Base-by-base conservation (phyloP, 2,797 vertebrate species). In the Enteromius radiatus region DNA sequence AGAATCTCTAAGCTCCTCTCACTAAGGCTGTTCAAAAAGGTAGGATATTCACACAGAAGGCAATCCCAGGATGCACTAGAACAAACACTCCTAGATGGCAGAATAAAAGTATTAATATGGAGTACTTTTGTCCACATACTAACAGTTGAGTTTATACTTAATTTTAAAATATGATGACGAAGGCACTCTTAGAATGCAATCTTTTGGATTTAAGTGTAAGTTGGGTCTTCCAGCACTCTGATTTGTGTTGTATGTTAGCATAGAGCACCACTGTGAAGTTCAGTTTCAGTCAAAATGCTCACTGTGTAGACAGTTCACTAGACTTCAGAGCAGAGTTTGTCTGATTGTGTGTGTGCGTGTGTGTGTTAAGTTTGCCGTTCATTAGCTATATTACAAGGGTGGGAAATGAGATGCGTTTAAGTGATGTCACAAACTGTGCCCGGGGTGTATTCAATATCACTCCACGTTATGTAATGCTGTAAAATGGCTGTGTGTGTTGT, bases 401-500 rank as follows among this genome's bases (percentile, higher is more conserved):
- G 15, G 79, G 31, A 81, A 81, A 81, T 74, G 45, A 81, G 45
- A 81, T 65, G 59, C 59, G 0, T 81, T 81, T 75, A 81, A 81
- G 59, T 64, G 80, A 81, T 81, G 80, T 75, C 80, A 81, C 70
- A 81, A 15, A 33, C 80, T 81, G 56, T 65, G 80, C 80, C 80
- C n/a, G 3, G 59, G 59, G 59, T 81, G 59, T 81, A 38, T 81
- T 75, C 70, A 81, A 65, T 81, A 81, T 81, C 70, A 28, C 59
- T 69, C 59, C 45, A 31, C n/a, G 31, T 81, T 81, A 81, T 63
- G 70, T 41, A 81, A 81, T 21, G 33, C 45, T 28, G 69, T 23
- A 81, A 38, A 64, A 75, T 81, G 80, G 5, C 59, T 74, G n/a
- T 81, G 33, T 63, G 19, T 49, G 59, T 63, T 8, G n/a, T 38